Evolutionary conservation across 2,797 vertebrate species (phyloP).

Genomic region (Uromys caudimaculatus): DNA sequence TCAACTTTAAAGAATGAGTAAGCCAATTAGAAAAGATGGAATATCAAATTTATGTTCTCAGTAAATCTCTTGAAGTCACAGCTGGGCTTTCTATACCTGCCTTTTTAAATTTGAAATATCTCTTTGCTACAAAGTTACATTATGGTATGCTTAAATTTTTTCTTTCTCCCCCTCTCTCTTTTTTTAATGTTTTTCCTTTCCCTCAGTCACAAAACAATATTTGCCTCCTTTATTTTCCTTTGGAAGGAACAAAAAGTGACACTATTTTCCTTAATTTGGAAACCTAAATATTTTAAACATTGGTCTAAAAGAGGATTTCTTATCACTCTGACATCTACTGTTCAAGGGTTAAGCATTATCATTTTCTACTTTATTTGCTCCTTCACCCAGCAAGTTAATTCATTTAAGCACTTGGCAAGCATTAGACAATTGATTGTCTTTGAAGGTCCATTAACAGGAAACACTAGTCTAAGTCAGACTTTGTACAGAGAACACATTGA

Average conservation of each 20-base stretch:
- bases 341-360: conserved; percentile 48
- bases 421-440: conserved; percentile 65
- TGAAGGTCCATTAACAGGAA: conserved; percentile 63
- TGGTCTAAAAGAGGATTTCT: neutral
- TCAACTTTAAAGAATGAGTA: conserved; percentile 30
- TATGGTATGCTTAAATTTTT: neutral
- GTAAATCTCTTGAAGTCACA: neutral
- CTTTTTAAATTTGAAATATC: neutral
- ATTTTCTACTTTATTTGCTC: conserved; percentile 75
- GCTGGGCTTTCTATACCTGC: neutral
- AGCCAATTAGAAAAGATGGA: conserved; percentile 35
- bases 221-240: neutral
- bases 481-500: conserved; percentile 14
- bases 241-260: neutral
- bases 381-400: conserved; percentile 71
- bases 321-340: conserved; percentile 27
- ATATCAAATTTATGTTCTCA: conserved; percentile 3
- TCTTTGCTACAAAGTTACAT: neutral
- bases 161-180: neutral
- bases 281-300: conserved; percentile 32
- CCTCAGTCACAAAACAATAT: neutral
- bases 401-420: conserved; percentile 65
- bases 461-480: conserved; percentile 54
- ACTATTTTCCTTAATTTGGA: conserved; percentile 42
- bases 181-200: neutral